These are phyloP conservation scores for Pinctada fucata DNA, from an alignment of 2,888 invertebrate species.

Conservation along the genomic window DNA sequence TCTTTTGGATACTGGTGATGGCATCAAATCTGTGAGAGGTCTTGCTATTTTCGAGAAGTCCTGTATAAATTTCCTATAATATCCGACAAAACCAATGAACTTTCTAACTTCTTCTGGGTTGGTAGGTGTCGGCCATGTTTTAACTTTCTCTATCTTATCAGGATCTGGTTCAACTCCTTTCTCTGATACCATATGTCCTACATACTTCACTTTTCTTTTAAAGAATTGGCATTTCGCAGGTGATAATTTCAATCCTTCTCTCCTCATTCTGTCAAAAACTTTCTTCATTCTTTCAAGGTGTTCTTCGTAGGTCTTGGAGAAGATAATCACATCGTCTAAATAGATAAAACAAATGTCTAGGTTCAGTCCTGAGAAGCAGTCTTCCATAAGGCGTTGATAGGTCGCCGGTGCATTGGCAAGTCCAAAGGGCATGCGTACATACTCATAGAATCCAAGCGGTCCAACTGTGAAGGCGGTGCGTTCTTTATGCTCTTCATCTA, in stretches of 20 bases:
- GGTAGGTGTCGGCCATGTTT: not conserved
- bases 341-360: constrained; percentile 36
- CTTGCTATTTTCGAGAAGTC: not conserved
- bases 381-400: constrained; percentile 40
- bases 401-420: constrained; percentile 36
- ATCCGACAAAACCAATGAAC: not conserved
- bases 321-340: constrained; percentile 47
- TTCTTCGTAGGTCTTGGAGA: constrained; percentile 33
- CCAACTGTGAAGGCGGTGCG: constrained; percentile 45
- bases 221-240: constrained; percentile 39
- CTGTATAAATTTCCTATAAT: not conserved
- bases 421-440: constrained; percentile 35
- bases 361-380: constrained; percentile 25
- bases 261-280: constrained; percentile 31
- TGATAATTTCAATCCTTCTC: constrained; percentile 35
- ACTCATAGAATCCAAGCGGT: constrained; percentile 39
- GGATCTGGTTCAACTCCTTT: constrained; percentile 39
- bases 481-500: constrained; percentile 25
- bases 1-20: not conserved
- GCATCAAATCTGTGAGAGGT: not conserved
- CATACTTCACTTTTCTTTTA: constrained; percentile 27
- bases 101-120: not conserved
- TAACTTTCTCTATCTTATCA: constrained; percentile 30
- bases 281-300: constrained; percentile 31
- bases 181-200: constrained; percentile 36